phyloP scores from a whole-genome alignment of 2,888 invertebrate species.

The Epicampocera succincta region DNA sequence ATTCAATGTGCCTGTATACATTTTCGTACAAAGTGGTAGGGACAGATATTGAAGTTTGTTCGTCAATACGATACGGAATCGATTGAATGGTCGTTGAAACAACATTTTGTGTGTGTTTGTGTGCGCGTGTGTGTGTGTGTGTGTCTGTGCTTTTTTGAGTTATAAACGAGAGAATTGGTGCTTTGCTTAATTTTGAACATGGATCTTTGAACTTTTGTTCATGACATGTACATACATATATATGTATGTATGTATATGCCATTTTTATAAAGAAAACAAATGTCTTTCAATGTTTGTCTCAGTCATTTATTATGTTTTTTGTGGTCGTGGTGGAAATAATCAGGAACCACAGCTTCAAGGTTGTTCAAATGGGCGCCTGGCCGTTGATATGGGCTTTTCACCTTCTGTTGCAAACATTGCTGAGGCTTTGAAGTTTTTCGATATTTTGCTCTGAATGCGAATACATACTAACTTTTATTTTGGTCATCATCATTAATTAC shows the following conservation, averaged over 20 bases:
- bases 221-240: not conserved
- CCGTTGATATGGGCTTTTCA: conserved; percentile 44
- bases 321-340: conserved; percentile 20
- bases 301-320: conserved; percentile 59
- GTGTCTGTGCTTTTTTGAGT: conserved; percentile 10
- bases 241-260: not conserved
- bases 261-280: not conserved
- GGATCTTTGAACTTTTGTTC: conserved; percentile 31
- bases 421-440: not conserved
- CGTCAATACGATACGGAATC: conserved; percentile 39
- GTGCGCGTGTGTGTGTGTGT: conserved; percentile 5
- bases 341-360: conserved; percentile 58
- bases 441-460: conserved; percentile 19
- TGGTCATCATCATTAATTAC: conserved; percentile 69
- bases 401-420: not conserved
- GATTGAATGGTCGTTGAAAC: conserved; percentile 25
- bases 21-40: conserved; percentile 18
- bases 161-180: not conserved
- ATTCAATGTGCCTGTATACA: conserved; percentile 2
- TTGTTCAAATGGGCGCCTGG: conserved; percentile 57
- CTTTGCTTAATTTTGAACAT: conserved; percentile 23
- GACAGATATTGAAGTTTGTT: conserved; percentile 46
- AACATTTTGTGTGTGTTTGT: conserved; percentile 7
- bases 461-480: conserved; percentile 15
- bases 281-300: conserved; percentile 16